Conservation (phyloP, 37 sponge, comb jelly and placozoan genomes). For the Chondrilla cf. caribensis region DNA sequence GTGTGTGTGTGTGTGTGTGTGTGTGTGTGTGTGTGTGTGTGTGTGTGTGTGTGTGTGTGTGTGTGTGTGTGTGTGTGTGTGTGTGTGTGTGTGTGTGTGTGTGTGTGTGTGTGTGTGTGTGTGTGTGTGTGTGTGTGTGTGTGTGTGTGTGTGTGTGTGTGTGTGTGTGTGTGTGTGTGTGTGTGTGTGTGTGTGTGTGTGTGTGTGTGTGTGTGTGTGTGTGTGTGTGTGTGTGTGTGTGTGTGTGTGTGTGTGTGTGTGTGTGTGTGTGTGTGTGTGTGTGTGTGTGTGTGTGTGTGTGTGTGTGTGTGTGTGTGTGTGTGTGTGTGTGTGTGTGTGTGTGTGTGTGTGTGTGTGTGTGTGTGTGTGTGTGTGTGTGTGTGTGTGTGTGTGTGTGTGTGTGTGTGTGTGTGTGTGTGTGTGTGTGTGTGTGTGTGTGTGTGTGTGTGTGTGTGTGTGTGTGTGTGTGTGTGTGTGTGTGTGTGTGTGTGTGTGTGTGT, state of each 20-base stretch:
- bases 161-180: no score
- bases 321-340: slow-evolving; percentile 16
- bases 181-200: no score
- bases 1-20: slow-evolving; percentile 29
- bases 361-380: no score
- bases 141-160: no score
- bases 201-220: neutral
- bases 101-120: no score
- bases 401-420: no score
- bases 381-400: no score
- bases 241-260: neutral
- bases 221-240: neutral
- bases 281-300: neutral
- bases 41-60: slow-evolving; percentile 22
- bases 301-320: neutral
- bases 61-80: slow-evolving; percentile 28
- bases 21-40: slow-evolving; percentile 22
- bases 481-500: slow-evolving; percentile 12
- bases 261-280: slow-evolving; percentile 19
- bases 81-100: no score
- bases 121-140: no score
- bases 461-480: slow-evolving; percentile 1
- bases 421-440: no score
- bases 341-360: neutral
- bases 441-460: no score